Percentiles rank a stretch among this genome's conserved stretches.
Conservation (phyloP, 2,113 vertebrate species). For the Cyanoramphus novaezelandiae region DNA sequence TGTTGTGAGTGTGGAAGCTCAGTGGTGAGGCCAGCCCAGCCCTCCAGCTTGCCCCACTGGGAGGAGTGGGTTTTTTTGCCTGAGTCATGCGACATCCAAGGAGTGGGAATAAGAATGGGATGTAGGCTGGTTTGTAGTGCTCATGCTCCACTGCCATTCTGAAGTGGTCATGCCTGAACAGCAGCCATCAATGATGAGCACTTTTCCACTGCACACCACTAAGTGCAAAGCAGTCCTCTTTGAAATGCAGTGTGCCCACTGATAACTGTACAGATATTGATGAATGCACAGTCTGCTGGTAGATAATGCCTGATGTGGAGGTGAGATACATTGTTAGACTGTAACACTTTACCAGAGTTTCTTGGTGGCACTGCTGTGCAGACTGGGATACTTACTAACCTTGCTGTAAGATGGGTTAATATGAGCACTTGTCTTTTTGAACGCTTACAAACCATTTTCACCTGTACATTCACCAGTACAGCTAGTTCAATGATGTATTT, state of each 20-base stretch:
- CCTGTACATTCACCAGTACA: background rate
- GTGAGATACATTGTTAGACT: rapidly evolving
- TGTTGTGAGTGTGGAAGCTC: background rate
- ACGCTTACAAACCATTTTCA: background rate
- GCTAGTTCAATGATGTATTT: background rate
- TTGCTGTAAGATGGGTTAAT: background rate
- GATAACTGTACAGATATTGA: background rate
- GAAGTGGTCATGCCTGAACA: background rate
- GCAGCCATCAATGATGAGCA: background rate
- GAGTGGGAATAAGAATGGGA: background rate
- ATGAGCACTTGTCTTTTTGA: rapidly evolving
- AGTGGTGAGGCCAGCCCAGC: background rate
- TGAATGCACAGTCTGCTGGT: background rate
- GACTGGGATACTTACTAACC: background rate
- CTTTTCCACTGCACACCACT: background rate
- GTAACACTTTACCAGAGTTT: background rate
- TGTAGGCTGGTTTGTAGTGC: background rate
- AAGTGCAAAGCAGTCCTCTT: background rate
- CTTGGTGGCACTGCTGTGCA: background rate
- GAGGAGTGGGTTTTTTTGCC: background rate
- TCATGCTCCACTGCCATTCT: background rate
- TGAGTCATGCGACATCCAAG: background rate
- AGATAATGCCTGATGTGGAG: background rate
- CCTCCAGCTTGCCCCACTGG: background rate
- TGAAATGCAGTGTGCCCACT: background rate